Evolutionary conservation across 2,113 vertebrate species (phyloP), one percentile per base, ranked within the genome.

Genomic region (Mormyrus lacerda): DNA sequence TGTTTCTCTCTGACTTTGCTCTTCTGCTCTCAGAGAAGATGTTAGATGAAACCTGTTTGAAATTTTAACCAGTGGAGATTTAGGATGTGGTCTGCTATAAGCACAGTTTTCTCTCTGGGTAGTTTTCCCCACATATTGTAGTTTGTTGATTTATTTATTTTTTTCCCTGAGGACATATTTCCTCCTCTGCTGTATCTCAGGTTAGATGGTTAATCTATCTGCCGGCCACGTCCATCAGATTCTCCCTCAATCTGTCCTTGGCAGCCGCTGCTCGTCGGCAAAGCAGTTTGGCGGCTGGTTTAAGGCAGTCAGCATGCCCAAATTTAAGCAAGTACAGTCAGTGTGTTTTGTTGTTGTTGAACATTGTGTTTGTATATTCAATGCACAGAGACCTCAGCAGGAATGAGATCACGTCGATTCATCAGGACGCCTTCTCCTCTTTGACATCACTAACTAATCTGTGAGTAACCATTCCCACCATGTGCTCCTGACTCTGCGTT

Each of bases 351-450:
- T n/a, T 73, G 65, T 73, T 13, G 31, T 19, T 42, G 31, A 79
- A 79, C 73, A 8, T 19, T 7, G 35, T 42, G 73, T 39, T 76
- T 79, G 17, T 19, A 10, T 47, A 13, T 45, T 84, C 47, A 19
- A 84, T 45, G 44, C 85, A 89, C 94, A 99, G 98, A 58, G 98
- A 99, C 94, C 96, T 99, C 93, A 99, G 98, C 89, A 97, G 97
- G 93, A 99, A 99, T 92, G 92, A 89, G 91, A 97, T 99, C 94
- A 94, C 90, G 88, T 95, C 94, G 47, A 96, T 99, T 94, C 96
- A 99, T 92, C 95, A 92, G 91, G 96, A 97, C 89, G 97, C 97
- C 85, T 99, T 99, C 91, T 93, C 94, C 65, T 96, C 96, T 76
- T 94, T 97, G 92, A 95, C 93, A 69, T 93, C 96, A 13, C 95